phyloP scores from a whole-genome alignment of 1,140 invertebrate genomes.

The Drosophila seguyi region DNA sequence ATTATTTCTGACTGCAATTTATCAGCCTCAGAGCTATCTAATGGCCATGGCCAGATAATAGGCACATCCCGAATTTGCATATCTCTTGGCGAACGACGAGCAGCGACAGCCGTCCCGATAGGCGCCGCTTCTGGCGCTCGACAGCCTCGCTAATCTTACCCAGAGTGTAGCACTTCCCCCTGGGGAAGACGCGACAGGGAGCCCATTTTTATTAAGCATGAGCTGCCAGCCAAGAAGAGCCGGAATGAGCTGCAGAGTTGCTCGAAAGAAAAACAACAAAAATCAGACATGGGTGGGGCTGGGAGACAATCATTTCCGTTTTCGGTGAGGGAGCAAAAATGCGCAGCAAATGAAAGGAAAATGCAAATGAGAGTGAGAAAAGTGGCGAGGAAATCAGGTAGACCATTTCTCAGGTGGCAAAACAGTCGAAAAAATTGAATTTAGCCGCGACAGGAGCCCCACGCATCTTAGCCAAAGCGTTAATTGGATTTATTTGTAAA shows the following conservation, averaged over 20 bases:
- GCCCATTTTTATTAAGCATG: constrained; percentile 10
- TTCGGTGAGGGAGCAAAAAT: constrained; percentile 29
- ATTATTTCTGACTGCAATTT: constrained; percentile 36
- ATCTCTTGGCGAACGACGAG: constrained; percentile 28
- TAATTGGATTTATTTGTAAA: constrained; percentile 65
- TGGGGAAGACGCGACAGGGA: constrained; percentile 34
- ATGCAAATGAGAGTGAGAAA: constrained; percentile 56
- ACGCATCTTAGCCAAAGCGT: constrained; percentile 31
- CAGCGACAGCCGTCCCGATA: constrained; percentile 19
- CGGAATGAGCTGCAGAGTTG: constrained; percentile 16
- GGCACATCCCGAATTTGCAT: constrained; percentile 49
- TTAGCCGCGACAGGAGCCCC: background rate
- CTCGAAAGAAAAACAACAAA: constrained; percentile 12
- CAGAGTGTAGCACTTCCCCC: constrained; percentile 43
- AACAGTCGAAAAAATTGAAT: constrained; percentile 25
- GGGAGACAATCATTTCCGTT: constrained; percentile 49
- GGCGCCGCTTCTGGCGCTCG: constrained; percentile 39
- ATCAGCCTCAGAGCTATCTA: constrained; percentile 35
- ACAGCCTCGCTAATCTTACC: constrained; percentile 65
- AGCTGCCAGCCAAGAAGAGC: background rate
- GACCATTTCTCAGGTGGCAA: background rate
- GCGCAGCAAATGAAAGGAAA: constrained; percentile 52
- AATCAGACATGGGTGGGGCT: constrained; percentile 10
- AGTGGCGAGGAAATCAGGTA: constrained; percentile 26
- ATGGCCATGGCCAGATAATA: constrained; percentile 43